phyloP scores from a whole-genome alignment of 2,797 vertebrate species.

The Sebastes alutus region DNA sequence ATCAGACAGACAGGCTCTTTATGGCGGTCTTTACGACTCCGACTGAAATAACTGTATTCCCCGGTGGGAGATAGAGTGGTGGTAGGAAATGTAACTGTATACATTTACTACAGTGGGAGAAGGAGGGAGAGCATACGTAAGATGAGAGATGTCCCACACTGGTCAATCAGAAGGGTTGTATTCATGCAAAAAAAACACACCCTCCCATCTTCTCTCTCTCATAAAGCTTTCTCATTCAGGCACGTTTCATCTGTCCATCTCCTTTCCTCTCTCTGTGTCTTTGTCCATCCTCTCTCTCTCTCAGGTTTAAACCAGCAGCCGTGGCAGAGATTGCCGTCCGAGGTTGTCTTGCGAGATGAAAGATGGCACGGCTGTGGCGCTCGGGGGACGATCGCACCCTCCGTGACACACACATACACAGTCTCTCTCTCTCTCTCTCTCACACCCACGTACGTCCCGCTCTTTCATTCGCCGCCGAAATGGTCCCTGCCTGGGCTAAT shows the following conservation, averaged over 20 bases:
- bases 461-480: conserved; percentile 91
- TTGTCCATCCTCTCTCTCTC: conserved; percentile 42
- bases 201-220: conserved; percentile 14
- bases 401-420: conserved; percentile 40
- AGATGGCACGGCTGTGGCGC: conserved; percentile 94
- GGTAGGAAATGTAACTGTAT: conserved; percentile 73
- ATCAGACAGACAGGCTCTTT: conserved; percentile 77
- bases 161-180: conserved; percentile 62
- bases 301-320: conserved; percentile 53
- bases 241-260: conserved; percentile 59
- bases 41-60: conserved; percentile 78
- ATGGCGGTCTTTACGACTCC: conserved; percentile 72
- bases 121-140: conserved; percentile 29
- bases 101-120: conserved; percentile 67
- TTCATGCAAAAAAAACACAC: conserved; percentile 34
- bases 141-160: conserved; percentile 53
- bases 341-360: conserved; percentile 97
- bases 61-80: conserved; percentile 67
- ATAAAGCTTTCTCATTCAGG: conserved; percentile 21
- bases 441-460: conserved; percentile 75
- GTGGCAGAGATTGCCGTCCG: conserved; percentile 87
- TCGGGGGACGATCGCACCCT: conserved; percentile 89
- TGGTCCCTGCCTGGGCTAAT: conserved; percentile 97
- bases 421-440: conserved; percentile 34
- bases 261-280: conserved; percentile 7